A percentile compares a stretch with the other conserved stretches of the same genome.
These are phyloP conservation scores for Drosophila yooni DNA, from an alignment of 2,888 invertebrate genomes.

Conservation along the genomic window DNA sequence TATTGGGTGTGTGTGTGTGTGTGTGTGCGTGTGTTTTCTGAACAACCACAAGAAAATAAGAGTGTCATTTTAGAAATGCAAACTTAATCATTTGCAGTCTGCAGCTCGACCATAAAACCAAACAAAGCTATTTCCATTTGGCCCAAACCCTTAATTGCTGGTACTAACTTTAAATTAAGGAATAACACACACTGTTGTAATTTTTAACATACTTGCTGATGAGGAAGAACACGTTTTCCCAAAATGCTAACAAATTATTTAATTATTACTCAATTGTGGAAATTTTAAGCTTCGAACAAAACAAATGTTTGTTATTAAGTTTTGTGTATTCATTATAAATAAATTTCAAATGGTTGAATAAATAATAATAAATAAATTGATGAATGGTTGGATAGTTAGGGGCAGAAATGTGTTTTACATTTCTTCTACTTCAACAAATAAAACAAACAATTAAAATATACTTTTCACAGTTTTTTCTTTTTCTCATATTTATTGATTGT, in stretches of 20 bases:
- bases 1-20: constrained; percentile 7
- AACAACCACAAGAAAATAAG: constrained; percentile 67
- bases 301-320: background rate
- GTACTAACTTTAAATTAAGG: constrained; percentile 3
- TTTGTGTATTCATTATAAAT: background rate
- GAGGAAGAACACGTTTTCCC: background rate
- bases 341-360: background rate
- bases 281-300: background rate
- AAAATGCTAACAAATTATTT: background rate
- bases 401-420: background rate
- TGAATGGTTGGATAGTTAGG: background rate
- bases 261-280: background rate
- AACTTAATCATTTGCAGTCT: constrained; percentile 72
- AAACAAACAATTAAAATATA: background rate
- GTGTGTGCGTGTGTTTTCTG: constrained; percentile 16
- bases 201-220: background rate
- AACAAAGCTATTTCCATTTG: constrained; percentile 29
- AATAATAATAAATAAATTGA: background rate
- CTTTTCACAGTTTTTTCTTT: background rate
- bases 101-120: constrained; percentile 24
- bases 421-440: no score
- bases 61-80: constrained; percentile 62
- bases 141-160: constrained; percentile 33
- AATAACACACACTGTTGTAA: background rate
- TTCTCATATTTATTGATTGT: background rate